A percentile compares a stretch with the other conserved stretches of the same genome.
phyloP scores from a whole-genome alignment of 2,797 vertebrate species.

The Tachyglossus aculeatus region DNA sequence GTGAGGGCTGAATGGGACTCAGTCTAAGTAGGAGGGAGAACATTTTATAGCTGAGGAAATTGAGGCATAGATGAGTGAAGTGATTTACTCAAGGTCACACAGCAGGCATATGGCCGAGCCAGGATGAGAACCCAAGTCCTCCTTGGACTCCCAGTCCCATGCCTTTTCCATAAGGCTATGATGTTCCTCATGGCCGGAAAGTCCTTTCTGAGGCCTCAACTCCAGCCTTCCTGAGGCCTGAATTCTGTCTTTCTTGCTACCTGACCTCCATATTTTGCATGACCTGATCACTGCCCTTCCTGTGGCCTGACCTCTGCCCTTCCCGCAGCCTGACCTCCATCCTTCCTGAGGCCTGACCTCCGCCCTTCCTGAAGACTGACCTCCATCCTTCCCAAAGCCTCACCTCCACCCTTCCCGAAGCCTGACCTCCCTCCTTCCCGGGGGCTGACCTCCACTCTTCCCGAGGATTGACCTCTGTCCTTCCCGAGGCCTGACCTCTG shows the following conservation, averaged over 20 bases:
- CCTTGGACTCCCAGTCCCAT: too few species aligned
- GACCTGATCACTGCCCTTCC: neutral
- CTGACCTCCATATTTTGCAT: neutral
- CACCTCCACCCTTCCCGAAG: neutral
- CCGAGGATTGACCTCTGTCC: neutral
- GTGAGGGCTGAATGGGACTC: too few species aligned
- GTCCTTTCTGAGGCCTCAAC: neutral
- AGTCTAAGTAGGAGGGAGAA: too few species aligned
- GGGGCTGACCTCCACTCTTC: neutral
- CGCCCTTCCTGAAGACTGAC: conserved; percentile 9
- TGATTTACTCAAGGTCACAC: too few species aligned
- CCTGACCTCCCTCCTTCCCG: neutral
- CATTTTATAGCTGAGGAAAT: too few species aligned
- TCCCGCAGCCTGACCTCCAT: neutral
- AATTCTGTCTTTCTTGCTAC: neutral
- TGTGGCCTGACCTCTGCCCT: neutral
- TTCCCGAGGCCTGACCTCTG: conserved; percentile 24
- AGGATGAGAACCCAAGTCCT: too few species aligned
- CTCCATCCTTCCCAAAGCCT: neutral
- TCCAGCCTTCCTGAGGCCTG: neutral
- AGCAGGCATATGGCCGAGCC: too few species aligned
- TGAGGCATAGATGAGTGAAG: too few species aligned
- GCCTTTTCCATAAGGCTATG: too few species aligned
- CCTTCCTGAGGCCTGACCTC: neutral
- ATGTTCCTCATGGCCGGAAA: too few species aligned